phyloP scores from a whole-genome alignment of 1,140 invertebrate genomes.

The Zaprionus nigranus region DNA sequence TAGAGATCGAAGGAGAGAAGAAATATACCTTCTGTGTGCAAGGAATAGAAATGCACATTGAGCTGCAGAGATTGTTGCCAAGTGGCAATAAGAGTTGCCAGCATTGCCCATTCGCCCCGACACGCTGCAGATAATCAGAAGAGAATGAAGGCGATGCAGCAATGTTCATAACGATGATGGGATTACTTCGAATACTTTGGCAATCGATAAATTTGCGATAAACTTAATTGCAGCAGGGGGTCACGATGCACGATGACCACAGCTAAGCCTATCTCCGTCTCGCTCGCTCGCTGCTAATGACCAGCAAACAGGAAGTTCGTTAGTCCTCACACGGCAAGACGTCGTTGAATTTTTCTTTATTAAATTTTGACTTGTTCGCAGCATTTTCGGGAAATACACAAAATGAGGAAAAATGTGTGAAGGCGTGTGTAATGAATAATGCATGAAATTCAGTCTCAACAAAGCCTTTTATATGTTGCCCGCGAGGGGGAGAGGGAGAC shows the following conservation, averaged over 20 bases:
- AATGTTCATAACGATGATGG: constrained; percentile 21
- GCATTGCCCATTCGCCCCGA: constrained; percentile 48
- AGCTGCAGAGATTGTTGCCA: constrained; percentile 71
- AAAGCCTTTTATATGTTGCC: constrained; percentile 55
- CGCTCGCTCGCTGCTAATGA: constrained; percentile 25
- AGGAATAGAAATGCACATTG: constrained; percentile 51
- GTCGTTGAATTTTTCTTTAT: constrained; percentile 68
- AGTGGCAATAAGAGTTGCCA: constrained; percentile 64
- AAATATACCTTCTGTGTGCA: constrained; percentile 1
- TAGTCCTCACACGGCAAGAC: constrained; percentile 39
- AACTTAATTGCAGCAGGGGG: constrained; percentile 27
- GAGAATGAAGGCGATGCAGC: constrained; percentile 12
- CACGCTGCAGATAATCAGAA: constrained; percentile 32
- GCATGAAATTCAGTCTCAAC: constrained; percentile 58
- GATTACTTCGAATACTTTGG: constrained; percentile 23
- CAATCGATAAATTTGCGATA: constrained; percentile 35
- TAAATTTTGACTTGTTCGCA: constrained; percentile 67
- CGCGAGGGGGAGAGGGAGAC: neutral
- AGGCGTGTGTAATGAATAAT: constrained; percentile 73
- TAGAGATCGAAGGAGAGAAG: constrained; percentile 58
- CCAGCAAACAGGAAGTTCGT: constrained; percentile 64
- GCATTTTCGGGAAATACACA: constrained; percentile 41
- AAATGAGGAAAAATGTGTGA: constrained; percentile 75
- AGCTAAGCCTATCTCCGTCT: constrained; percentile 42
- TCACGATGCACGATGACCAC: neutral